Base-by-base conservation (phyloP, 2,888 invertebrate species). In the Euphydryas editha region DNA sequence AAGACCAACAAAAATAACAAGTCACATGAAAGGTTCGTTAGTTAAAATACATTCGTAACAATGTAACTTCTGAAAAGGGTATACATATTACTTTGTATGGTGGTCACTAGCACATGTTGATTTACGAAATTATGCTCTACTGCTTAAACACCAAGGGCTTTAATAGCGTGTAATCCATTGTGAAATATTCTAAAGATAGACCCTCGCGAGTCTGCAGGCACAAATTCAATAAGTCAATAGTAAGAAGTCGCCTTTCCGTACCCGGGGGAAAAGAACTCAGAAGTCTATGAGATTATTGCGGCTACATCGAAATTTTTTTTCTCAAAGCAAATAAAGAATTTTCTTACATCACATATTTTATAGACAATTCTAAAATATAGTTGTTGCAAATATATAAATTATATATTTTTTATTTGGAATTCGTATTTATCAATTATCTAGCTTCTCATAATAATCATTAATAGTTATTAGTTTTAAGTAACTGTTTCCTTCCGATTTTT, bases 201-300 rank as follows among this genome's bases (percentile, higher is more conserved):
- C 44, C 60, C 65, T 59, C 56, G 42, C 67, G 59, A 69, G 65
- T 70, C 57, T 57, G 62, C 47, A 60, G 60, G 70, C 46, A 65
- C 63, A 72, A 70, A 72, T 70, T 70, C 71, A 68, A 72, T 72
- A 72, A 72, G 70, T 70, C 70, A 72, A 72, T 70, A 70, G 70
- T 63, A 64, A 64, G 69, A 61, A 65, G 63, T 65, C 65, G 46
- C 65, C 67, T 65, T 67, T 63, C 55, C 61, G 56, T 49, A 60
- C 68, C 60, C 68, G 39, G 46, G 63, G 59, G 70, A 62, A 49
- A 30, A 58, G 54, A 68, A 62, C 39, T 42, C 39, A 49, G 44
- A 65, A 62, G 62, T 68, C 65, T 67, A 67, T 59, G 42, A 62
- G 65, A 70, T 70, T 72, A 70, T 63, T 60, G 60, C 54, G 54